Base-by-base conservation (phyloP, 2,113 vertebrate species). In the Uria aalge region DNA sequence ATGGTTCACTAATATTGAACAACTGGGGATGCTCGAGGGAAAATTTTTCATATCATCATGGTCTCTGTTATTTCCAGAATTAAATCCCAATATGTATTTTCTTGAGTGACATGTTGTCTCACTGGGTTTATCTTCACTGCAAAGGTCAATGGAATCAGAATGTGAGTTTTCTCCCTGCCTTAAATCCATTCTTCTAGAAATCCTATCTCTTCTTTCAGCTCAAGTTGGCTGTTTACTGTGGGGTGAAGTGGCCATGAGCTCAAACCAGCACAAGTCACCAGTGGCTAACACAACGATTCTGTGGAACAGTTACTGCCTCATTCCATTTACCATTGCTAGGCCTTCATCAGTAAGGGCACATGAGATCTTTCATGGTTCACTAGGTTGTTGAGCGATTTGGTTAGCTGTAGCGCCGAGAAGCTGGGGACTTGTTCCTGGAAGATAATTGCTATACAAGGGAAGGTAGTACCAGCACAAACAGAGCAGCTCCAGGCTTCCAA, bases 361-460 rank as follows among this genome's bases (percentile, higher is more conserved):
- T 2, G 24, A 55, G 19, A 29, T 30, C 29, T 55, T 48, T 73
- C 38, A 14, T 0, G 1, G 36, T 15, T 68, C 24, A 30, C n/a
- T 24, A 36, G n/a, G 21, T 9, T 24, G 29, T 41, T 8, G 38
- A 14, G 21, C 13, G 8, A 32, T 41, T 52, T 62, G 18, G 15
- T 41, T 27, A 60, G 11, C 36, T 40, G 4, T 23, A 9, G 5
- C 26, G 26, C 13, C 1, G 2, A 60, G 64, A 92, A 19, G 12
- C 20, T 0, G 0, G 6, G 8, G 5, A 5, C 19, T 32, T 45
- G 5, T 50, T 82, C 34, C 32, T 1, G 0, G 19, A 68, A 81
- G 16, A 7, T 36, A 34, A 50, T 47, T 59, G 15, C 24, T 30
- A 23, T 6, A 16, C 21, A 59, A n/a, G 2, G 1, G 20, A 66